Evolutionary conservation across 2,888 invertebrate species (phyloP).

Genomic region (Eupelmus urozonus): DNA sequence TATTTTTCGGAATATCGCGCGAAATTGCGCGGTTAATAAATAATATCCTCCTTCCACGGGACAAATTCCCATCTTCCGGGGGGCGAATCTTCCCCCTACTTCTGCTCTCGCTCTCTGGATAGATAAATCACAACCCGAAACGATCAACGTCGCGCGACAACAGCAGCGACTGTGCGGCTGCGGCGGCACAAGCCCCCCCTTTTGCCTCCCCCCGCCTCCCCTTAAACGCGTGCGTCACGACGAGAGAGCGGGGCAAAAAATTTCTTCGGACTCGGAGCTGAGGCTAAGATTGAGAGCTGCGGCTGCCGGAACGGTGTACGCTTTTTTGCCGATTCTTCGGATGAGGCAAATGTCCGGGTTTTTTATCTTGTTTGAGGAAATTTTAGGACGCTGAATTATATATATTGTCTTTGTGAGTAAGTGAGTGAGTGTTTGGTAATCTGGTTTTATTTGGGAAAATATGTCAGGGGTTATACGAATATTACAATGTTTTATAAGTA

Average conservation of each 20-base stretch:
- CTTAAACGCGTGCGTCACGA: not conserved
- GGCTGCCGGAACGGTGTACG: too few species aligned
- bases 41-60: slow-evolving; percentile 15
- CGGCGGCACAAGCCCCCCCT: not conserved
- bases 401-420: not conserved
- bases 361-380: too few species aligned
- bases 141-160: slow-evolving; percentile 50
- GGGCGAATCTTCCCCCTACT: not conserved
- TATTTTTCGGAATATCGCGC: slow-evolving; percentile 8
- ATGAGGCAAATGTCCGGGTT: too few species aligned
- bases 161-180: not conserved
- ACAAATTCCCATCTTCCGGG: slow-evolving; percentile 40
- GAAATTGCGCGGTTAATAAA: slow-evolving; percentile 38
- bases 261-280: too few species aligned
- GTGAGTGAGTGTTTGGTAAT: too few species aligned
- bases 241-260: slow-evolving; percentile 30
- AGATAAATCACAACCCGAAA: slow-evolving; percentile 54
- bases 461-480: too few species aligned
- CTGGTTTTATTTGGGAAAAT: too few species aligned
- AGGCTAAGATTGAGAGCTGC: slow-evolving; percentile 40
- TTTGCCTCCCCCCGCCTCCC: not conserved
- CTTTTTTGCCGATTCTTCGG: too few species aligned
- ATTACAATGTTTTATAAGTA: too few species aligned
- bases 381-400: too few species aligned
- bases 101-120: slow-evolving; percentile 28